These are phyloP conservation scores for Tetrapedia diversipes DNA, from an alignment of 2,888 invertebrate species.

Conservation along the genomic window DNA sequence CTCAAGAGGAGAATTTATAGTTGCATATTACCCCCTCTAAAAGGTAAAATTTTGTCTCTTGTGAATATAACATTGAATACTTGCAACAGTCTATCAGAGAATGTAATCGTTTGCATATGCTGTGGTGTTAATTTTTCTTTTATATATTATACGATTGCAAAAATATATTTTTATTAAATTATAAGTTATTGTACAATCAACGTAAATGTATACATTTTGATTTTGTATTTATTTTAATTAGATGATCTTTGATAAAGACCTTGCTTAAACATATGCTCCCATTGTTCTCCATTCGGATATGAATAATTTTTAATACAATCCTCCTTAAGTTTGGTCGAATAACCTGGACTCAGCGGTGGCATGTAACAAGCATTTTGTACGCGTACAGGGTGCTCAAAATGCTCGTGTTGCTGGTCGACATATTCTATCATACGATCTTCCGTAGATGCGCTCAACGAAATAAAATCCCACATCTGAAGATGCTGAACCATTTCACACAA, in stretches of 20 bases:
- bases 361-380: conserved; percentile 89
- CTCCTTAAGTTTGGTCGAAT: conserved; percentile 91
- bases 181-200: conserved; percentile 5
- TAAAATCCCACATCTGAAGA: conserved; percentile 94
- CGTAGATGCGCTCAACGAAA: conserved; percentile 88
- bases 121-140: neutral
- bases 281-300: conserved; percentile 91
- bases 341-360: conserved; percentile 91
- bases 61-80: neutral
- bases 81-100: neutral
- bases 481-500: conserved; percentile 97
- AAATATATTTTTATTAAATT: conserved; percentile 4
- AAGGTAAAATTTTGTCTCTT: conserved; percentile 30
- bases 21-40: neutral
- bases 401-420: conserved; percentile 95
- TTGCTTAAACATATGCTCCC: conserved; percentile 88
- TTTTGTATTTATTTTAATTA: conserved; percentile 10
- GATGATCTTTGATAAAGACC: conserved; percentile 82
- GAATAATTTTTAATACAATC: conserved; percentile 88
- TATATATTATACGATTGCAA: neutral
- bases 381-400: conserved; percentile 90
- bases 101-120: neutral
- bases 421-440: conserved; percentile 92
- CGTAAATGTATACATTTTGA: neutral
- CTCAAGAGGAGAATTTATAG: neutral